Evolutionary conservation across 2,888 invertebrate species (phyloP), one percentile per base, ranked within the genome.

Genomic region (Andrena bucephala): DNA sequence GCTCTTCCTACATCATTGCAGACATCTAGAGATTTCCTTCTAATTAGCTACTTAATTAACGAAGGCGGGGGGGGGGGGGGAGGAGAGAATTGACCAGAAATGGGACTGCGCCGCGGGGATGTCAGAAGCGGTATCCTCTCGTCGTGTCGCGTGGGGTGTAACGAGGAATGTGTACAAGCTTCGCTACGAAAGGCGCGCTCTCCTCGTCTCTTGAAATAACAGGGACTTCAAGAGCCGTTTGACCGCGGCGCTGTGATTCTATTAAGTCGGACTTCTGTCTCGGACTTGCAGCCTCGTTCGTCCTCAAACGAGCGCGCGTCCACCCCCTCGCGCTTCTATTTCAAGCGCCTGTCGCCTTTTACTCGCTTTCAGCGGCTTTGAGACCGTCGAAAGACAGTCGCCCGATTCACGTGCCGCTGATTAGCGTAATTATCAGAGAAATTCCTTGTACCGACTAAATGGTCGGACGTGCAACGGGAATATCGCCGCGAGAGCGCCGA

Each of bases 341-440:
- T 91, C 85, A 83, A 86, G 84, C 87, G 82, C 74, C 75, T 60
- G 68, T 81, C 78, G 78, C 70, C 78, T 81, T 85, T 85, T 70
- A 79, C 75, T 73, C 84, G 87, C 79, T 72, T 86, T 78, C 77
- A 73, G 76, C 59, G 52, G 85, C 88, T 87, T 87, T 85, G 85
- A 86, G 80, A 86, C 75, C 85, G 82, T 77, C 81, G 71, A 84
- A 85, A 86, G 85, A 85, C 90, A 85, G 78, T 57, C 84, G 66
- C 76, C 75, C 89, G 86, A 89, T 90, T 92, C 93, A 93, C 94
- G 94, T 94, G 93, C 92, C 93, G 88, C 91, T 92, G 93, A 93
- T 94, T 93, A 94, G 91, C 92, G 92, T 93, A 93, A 93, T 93
- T 92, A 91, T 88, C 86, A 83, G 85, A 72, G 59, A 50, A 60